Evolutionary conservation across 1,140 invertebrate genomes (phyloP).

Genomic region (Panonychus citri): DNA sequence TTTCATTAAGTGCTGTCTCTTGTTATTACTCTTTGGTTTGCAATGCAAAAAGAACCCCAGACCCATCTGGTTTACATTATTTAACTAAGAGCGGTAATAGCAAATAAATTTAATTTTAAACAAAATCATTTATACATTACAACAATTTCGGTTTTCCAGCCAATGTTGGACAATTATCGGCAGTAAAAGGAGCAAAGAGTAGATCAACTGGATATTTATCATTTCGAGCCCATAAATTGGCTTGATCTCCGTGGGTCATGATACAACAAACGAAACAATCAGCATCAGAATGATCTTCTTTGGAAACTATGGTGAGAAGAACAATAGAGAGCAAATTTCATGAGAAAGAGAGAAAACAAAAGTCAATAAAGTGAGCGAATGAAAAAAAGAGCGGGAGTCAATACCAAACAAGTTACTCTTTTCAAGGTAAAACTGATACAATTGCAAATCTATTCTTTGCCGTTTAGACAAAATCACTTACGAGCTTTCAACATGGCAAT

Average conservation of each 20-base stretch:
- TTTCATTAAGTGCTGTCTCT: too few relatives aligned
- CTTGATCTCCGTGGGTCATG: slow-evolving; percentile 68
- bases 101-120: too few relatives aligned
- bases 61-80: too few relatives aligned
- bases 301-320: slow-evolving; percentile 8
- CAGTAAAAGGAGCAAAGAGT: background rate
- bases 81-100: too few relatives aligned
- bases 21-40: too few relatives aligned
- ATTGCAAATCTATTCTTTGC: slow-evolving; percentile 49
- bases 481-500: background rate
- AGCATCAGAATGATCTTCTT: slow-evolving; percentile 44
- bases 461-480: slow-evolving; percentile 52
- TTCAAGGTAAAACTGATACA: background rate
- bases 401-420: background rate
- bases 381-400: background rate
- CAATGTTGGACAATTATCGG: slow-evolving; percentile 50
- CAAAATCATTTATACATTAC: too few relatives aligned
- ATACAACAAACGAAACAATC: slow-evolving; percentile 57
- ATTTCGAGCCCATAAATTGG: slow-evolving; percentile 63
- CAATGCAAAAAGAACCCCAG: too few relatives aligned
- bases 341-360: background rate
- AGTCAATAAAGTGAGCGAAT: background rate
- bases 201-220: slow-evolving; percentile 4
- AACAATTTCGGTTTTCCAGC: slow-evolving; percentile 80
- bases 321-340: background rate